A percentile compares a stretch with the other conserved stretches of the same genome.
phyloP scores from a whole-genome alignment of 64 coral and sea anemone species.

The Montipora foliosa region DNA sequence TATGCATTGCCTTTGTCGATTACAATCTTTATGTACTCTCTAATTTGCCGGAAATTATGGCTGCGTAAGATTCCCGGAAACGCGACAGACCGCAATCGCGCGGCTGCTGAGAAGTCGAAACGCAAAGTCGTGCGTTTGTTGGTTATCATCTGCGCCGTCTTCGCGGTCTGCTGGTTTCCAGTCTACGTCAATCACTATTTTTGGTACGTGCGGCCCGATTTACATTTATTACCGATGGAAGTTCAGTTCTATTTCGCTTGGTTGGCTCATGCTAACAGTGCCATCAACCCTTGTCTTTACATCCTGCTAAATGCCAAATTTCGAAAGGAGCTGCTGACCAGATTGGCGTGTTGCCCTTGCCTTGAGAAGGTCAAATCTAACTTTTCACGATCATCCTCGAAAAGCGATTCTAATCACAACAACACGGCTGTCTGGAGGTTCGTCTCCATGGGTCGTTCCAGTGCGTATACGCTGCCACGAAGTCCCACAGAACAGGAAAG shows the following conservation, averaged over 20 bases:
- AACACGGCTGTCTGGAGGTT: background rate
- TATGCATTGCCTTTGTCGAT: constrained; percentile 47
- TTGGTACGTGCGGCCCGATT: background rate
- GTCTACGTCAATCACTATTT: constrained; percentile 63
- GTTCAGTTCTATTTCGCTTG: constrained; percentile 34
- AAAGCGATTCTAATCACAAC: background rate
- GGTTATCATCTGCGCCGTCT: constrained; percentile 31
- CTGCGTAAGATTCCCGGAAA: constrained; percentile 75
- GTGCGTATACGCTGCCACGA: background rate
- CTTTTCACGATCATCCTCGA: background rate
- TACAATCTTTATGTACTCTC: background rate
- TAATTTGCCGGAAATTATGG: constrained; percentile 71
- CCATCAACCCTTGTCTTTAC: constrained; percentile 66
- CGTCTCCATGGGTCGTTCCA: background rate
- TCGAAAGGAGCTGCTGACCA: background rate
- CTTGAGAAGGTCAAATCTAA: background rate
- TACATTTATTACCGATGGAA: background rate
- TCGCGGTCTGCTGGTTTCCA: constrained; percentile 69
- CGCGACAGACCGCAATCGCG: constrained; percentile 14
- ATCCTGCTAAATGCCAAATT: constrained; percentile 36
- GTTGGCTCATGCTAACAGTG: constrained; percentile 76
- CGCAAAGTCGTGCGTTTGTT: constrained; percentile 59
- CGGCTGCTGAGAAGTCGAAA: constrained; percentile 7
- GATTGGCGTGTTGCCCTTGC: background rate
- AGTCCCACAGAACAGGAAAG: background rate